Base-by-base conservation (phyloP, 2,888 invertebrate genomes). In the Tubulanus polymorphus region DNA sequence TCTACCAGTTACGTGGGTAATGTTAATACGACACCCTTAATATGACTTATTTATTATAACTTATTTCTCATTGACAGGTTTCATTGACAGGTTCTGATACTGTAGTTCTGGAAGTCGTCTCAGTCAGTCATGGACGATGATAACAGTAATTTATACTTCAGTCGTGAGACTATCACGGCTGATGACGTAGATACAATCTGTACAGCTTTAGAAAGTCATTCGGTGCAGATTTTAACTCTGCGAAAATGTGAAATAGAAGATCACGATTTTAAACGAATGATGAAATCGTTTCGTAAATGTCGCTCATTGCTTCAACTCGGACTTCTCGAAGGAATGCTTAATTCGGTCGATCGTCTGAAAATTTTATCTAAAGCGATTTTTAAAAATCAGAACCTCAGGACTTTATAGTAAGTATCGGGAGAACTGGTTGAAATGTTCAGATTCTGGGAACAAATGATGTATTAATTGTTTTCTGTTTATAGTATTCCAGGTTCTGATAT, bases 401-500 rank as follows among this genome's bases (percentile, higher is more conserved):
- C 69, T 2, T 53, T 75, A 10, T 68, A 69, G 73, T 74, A 65
- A 72, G 74, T 67, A 46, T 30, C 5, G 30, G n/a, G n/a, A 12
- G 35, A 32, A 32, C 35, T 32, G 10, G 10, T 32, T 32, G 35
- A 5, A 41, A 41, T 41, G 41, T 41, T 8, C 15, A 3, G 15
- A 41, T 41, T 15, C 6, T 3, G 5, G 5, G 6, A 3, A 5
- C 5, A 41, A 15, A 15, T n/a, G n/a, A 32, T 12, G 35, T n/a
- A 10, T n/a, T n/a, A 45, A 8, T 48, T 23, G 18, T 25, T 26
- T 55, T 62, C 29, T 56, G 8, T 5, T 50, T 30, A 10, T 57
- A 75, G 75, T 53, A 56, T 75, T 30, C 71, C 73, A 65, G 74
- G 74, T 8, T 71, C 65, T 55, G 51, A 56, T 1, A 59, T 75